Evolutionary conservation across 2,113 vertebrate genomes (phyloP), one percentile per base, ranked within the genome.

Genomic region (Menidia beryllina): DNA sequence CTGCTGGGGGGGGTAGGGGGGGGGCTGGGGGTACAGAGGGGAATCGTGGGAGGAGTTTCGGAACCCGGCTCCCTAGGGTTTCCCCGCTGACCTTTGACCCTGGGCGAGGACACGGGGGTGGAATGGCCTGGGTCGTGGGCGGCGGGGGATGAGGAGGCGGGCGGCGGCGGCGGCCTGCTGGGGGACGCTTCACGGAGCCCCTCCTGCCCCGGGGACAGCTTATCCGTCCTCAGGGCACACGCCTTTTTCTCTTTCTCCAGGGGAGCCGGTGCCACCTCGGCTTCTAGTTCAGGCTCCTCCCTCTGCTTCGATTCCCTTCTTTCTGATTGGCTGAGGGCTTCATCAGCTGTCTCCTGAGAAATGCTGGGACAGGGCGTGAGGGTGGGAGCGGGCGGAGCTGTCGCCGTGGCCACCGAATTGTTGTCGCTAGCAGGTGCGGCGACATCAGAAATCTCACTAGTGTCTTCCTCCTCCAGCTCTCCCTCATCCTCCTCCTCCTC

Each of bases 1-100:
- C 2, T 86, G 89, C n/a, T n/a, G n/a, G n/a, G n/a, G n/a, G 93
- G 2, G 10, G 39, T 10, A 0, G 68, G 6, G 20, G 50, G 47
- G 59, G 93, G 92, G 41, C 91, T 93, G 64, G 85, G 15, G n/a
- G n/a, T 5, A 39, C 76, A 70, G 89, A 90, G 34, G 86, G 91
- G 84, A 49, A 82, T 9, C 79, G 74, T 2, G 8, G 87, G 81
- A 24, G 88, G 80, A 4, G 91, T 93, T 63, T 98, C 96, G 20
- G 86, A 62, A 6, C 82, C 86, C 0, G 75, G 14, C 55, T 97
- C 97, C 87, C 91, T 96, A 83, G 90, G 89, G 69, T 91, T 94
- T 68, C 87, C 89, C 84, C 94, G 92, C 34, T 95, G 95, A 34
- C 93, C 94, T 91, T 95, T 98, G 7, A 86, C 87, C 75, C 94